A percentile compares a stretch with the other conserved stretches of the same genome.
phyloP scores from a whole-genome alignment of 2,888 invertebrate species.

The Agapetus fuscipes region DNA sequence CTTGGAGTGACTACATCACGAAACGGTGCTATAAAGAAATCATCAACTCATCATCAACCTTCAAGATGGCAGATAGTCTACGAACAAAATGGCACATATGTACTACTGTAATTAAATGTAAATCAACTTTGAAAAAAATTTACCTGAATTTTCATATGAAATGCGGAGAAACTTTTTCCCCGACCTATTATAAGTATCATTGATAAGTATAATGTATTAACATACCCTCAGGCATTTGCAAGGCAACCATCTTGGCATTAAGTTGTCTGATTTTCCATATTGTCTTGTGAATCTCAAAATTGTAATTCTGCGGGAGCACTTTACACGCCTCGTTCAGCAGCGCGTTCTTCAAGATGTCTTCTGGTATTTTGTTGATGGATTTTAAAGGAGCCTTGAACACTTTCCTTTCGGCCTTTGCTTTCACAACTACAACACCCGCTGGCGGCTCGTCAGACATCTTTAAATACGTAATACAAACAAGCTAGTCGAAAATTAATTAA shows the following conservation, averaged over 20 bases:
- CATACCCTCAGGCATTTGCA: slow-evolving; percentile 92
- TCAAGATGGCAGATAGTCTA: no score
- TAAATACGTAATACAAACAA: no score
- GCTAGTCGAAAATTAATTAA: no score
- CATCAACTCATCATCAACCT: no score
- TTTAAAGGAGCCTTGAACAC: slow-evolving; percentile 66
- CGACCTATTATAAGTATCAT: no score
- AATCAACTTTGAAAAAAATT: no score
- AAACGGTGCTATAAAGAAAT: no score
- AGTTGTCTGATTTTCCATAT: slow-evolving; percentile 88
- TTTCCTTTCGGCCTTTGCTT: slow-evolving; percentile 70
- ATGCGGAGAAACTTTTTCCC: no score
- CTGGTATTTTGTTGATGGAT: slow-evolving; percentile 68
- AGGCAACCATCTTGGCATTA: slow-evolving; percentile 78
- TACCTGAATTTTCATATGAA: no score
- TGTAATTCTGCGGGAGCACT: slow-evolving; percentile 85
- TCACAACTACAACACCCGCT: slow-evolving; percentile 52
- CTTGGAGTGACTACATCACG: no score
- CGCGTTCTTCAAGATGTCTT: slow-evolving; percentile 66
- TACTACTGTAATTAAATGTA: no score
- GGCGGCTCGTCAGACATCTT: slow-evolving; percentile 10
- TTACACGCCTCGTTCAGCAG: slow-evolving; percentile 62
- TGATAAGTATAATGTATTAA: neutral
- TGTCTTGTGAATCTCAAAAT: slow-evolving; percentile 96
- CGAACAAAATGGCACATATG: no score